Evolutionary conservation across 2,113 vertebrate species (phyloP).

Genomic region (Lichenostomus cassidix): DNA sequence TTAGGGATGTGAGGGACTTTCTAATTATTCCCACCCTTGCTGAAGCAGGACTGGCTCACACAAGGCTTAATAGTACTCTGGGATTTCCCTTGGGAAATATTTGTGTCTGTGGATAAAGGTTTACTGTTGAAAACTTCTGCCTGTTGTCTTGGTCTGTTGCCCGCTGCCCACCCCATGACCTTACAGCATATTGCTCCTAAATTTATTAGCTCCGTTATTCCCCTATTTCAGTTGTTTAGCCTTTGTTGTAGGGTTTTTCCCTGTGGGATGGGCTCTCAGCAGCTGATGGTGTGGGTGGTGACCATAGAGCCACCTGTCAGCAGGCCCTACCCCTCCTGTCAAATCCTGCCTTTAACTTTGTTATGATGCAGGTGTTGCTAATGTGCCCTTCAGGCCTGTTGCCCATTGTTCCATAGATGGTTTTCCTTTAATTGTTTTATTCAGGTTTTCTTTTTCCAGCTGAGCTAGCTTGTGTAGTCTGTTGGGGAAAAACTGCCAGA

Average conservation of each 20-base stretch:
- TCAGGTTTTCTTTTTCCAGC: background rate
- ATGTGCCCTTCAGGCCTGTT: background rate
- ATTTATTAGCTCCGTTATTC: background rate
- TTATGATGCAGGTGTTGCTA: background rate
- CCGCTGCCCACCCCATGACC: background rate
- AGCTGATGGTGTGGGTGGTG: background rate
- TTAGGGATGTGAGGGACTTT: background rate
- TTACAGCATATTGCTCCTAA: background rate
- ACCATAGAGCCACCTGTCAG: background rate
- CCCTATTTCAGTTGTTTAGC: background rate
- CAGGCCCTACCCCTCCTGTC: accelerated
- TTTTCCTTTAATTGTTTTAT: background rate
- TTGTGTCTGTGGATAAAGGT: background rate
- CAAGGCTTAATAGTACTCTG: background rate
- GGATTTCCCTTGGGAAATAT: background rate
- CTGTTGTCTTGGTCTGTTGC: background rate
- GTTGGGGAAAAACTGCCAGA: background rate
- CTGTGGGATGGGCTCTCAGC: background rate
- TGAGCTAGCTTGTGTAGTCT: background rate
- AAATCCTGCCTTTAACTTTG: background rate
- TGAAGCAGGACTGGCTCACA: background rate
- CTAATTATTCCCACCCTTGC: background rate
- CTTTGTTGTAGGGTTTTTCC: background rate
- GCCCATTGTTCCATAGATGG: background rate
- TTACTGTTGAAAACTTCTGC: background rate